A percentile compares a stretch with the other conserved stretches of the same genome.
These are phyloP conservation scores for Indri indri DNA, from an alignment of 2,113 vertebrate genomes.

Conservation along the genomic window DNA sequence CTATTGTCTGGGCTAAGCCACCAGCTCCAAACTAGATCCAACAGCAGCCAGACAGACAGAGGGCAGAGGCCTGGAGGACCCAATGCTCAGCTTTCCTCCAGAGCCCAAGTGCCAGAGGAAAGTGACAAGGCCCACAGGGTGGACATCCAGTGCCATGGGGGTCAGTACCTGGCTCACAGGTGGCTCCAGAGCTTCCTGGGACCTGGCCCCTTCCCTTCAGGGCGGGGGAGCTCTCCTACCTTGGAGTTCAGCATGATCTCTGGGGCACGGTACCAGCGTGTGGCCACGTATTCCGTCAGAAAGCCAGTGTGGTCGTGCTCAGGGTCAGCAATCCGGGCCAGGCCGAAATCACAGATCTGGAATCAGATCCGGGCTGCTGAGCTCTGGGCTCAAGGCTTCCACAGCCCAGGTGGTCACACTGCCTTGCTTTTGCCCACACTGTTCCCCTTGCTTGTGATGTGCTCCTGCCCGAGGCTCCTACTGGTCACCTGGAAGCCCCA, in stretches of 20 bases:
- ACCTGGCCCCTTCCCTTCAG: background rate
- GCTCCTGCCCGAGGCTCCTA: background rate
- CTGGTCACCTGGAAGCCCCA: background rate
- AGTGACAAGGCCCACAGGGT: background rate
- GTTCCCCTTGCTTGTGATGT: background rate
- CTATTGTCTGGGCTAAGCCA: background rate
- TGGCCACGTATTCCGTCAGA: slow-evolving; percentile 93
- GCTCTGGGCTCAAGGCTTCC: background rate
- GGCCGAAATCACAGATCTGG: slow-evolving; percentile 94
- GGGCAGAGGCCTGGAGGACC: background rate
- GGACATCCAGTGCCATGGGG: background rate
- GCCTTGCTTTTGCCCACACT: background rate
- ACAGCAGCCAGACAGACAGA: background rate
- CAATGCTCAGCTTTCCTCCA: background rate
- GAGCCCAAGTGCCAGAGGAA: background rate
- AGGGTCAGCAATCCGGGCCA: slow-evolving; percentile 92
- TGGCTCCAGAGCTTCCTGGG: background rate
- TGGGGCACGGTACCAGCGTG: slow-evolving; percentile 94
- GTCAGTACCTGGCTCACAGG: background rate
- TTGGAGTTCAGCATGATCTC: slow-evolving; percentile 97
- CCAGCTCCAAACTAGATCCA: background rate
- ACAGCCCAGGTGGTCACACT: background rate
- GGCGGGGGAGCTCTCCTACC: slow-evolving; percentile 70
- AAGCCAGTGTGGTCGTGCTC: slow-evolving; percentile 95
- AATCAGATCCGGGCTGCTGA: slow-evolving; percentile 13